Conservation (phyloP, 37 sponge, comb jelly and placozoan genomes). For the Hormiphora californensis region DNA sequence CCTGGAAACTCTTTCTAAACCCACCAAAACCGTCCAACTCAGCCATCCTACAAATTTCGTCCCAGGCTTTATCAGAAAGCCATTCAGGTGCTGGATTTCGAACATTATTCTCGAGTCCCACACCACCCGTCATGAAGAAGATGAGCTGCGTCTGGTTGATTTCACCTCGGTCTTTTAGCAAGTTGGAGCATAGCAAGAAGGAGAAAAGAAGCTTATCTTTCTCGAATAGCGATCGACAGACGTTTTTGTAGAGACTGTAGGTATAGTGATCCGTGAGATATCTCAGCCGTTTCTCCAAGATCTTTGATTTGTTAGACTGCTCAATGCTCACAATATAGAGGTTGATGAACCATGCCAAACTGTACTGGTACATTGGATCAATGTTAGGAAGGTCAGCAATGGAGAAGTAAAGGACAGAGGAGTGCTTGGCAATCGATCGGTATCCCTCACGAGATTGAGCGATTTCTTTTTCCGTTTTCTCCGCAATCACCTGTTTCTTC, state of each 20-base stretch:
- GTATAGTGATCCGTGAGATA: constrained; percentile 98
- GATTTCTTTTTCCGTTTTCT: constrained; percentile 95
- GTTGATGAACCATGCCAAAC: constrained; percentile 96
- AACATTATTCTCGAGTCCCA: constrained; percentile 93
- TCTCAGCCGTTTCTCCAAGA: constrained; percentile 78
- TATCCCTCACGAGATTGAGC: constrained; percentile 98
- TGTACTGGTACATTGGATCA: constrained; percentile 99
- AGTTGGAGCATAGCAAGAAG: constrained; percentile 90
- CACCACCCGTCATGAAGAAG: constrained; percentile 98
- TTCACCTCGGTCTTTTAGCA: constrained; percentile 78
- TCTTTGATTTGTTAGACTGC: constrained; percentile 95
- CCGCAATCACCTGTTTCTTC: constrained; percentile 71
- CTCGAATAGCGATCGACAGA: constrained; percentile 97
- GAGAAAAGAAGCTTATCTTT: constrained; percentile 99
- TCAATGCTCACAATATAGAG: constrained; percentile 84
- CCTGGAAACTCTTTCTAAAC: constrained; percentile 60
- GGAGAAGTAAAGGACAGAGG: constrained; percentile 96
- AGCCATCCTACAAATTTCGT: constrained; percentile 93
- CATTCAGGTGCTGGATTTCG: constrained; percentile 81
- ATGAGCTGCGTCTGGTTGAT: constrained; percentile 82
- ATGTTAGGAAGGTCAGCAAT: constrained; percentile 98
- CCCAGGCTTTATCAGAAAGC: constrained; percentile 97
- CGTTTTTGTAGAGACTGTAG: constrained; percentile 95
- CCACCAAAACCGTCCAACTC: constrained; percentile 70
- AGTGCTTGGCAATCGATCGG: constrained; percentile 85